Evolutionary conservation across 2,888 invertebrate genomes (phyloP).

Genomic region (Trissoscelio sp.): DNA sequence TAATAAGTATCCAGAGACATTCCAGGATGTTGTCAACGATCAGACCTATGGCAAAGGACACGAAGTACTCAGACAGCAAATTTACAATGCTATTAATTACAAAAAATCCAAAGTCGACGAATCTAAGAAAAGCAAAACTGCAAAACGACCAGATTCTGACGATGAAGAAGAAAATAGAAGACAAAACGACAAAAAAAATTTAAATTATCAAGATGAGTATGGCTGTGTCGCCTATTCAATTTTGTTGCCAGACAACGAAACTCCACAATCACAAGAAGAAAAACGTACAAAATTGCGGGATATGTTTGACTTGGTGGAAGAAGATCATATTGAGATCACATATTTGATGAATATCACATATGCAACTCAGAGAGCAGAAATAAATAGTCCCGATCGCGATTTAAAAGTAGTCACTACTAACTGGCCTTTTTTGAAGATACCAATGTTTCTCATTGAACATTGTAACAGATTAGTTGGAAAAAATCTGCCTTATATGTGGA

Average conservation of each 20-base stretch:
- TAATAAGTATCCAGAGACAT: conserved; percentile 9
- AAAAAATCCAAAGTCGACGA: not conserved
- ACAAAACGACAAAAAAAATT: not conserved
- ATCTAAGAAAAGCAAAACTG: not conserved
- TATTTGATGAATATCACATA: conserved; percentile 17
- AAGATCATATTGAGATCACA: not conserved
- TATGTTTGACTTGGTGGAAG: not conserved
- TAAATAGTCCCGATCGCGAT: conserved; percentile 8
- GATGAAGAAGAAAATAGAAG: not conserved
- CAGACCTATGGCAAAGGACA: not conserved
- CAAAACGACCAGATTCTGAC: not conserved
- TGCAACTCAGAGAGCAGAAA: conserved; percentile 8
- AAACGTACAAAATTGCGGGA: not conserved
- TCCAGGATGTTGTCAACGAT: not conserved
- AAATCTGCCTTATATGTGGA: conserved; percentile 4
- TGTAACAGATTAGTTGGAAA: conserved; percentile 4
- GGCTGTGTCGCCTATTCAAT: not conserved
- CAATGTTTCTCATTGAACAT: conserved; percentile 20
- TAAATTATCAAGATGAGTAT: not conserved
- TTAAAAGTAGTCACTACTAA: not conserved
- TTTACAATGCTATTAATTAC: conserved; percentile 2
- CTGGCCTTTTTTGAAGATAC: conserved; percentile 18
- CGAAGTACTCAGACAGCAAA: conserved; percentile 7
- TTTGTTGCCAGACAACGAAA: conserved; percentile 4
- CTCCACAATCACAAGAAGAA: conserved; percentile 2